These are phyloP conservation scores for Brachyalestes nurse DNA, from an alignment of 2,797 vertebrate genomes.

Conservation along the genomic window DNA sequence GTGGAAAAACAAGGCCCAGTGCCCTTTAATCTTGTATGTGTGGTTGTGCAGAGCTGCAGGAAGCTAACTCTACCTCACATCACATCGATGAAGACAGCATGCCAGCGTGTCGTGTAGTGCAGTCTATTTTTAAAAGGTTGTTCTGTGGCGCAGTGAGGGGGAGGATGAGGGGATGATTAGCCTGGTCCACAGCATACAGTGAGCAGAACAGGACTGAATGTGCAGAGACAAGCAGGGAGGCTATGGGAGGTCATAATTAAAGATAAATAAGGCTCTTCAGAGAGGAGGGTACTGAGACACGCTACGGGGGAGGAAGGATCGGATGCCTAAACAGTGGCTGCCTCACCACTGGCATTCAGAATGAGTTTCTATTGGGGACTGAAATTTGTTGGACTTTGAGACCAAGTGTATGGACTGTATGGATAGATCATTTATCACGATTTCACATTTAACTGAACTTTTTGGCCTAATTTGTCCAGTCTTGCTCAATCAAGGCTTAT, in stretches of 20 bases:
- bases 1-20: background rate
- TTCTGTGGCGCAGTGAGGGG: constrained; percentile 25
- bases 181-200: background rate
- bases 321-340: constrained; percentile 7
- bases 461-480: background rate
- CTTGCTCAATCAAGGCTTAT: background rate
- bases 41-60: background rate
- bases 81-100: constrained; percentile 15
- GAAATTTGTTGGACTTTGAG: too few species aligned
- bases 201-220: constrained; percentile 2
- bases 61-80: constrained; percentile 14
- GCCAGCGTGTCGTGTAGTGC: background rate
- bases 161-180: constrained; percentile 33
- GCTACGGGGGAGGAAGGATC: constrained; percentile 20
- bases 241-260: constrained; percentile 66
- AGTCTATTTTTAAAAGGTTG: constrained; percentile 28
- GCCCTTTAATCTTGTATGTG: constrained; percentile 15
- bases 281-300: background rate
- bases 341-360: background rate
- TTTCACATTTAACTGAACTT: background rate
- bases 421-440: background rate
- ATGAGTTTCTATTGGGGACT: background rate
- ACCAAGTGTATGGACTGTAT: background rate
- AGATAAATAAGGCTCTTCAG: constrained; percentile 62
- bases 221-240: constrained; percentile 26